Base-by-base conservation (phyloP, 2,888 invertebrate genomes). In the Norana najaformis region DNA sequence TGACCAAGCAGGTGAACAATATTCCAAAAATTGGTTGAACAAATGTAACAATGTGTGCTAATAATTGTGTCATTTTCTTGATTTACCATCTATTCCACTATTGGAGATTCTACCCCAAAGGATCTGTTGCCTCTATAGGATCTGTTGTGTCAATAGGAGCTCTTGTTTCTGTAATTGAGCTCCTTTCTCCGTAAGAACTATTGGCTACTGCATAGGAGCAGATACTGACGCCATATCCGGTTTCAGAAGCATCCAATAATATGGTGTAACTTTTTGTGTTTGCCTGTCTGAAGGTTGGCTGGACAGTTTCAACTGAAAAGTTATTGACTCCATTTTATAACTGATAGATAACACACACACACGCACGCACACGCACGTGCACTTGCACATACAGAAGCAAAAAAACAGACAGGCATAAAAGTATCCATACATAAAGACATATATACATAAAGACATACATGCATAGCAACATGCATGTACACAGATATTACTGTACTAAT, bases 51-150 rank as follows among this genome's bases (percentile, higher is more conserved):
- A n/a, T 47, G 23, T 47, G 47, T 20, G 2, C 23, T 69, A n/a
- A 11, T 69, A n/a, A 69, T n/a, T 69, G n/a, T 69, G 69, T n/a
- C n/a, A n/a, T 69, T 69, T 69, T n/a, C n/a, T 69, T 69, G 8
- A n/a, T n/a, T 5, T 69, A 16, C 69, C 30, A 30, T 69, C 69
- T 69, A n/a, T 13, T 69, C 30, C 69, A 30, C 69, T n/a, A 30
- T n/a, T n/a, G n/a, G 69, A 69, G 69, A 69, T 69, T 69, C n/a
- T n/a, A 69, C 69, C 69, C 69, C 69, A 69, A n/a, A 69, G 69
- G 69, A n/a, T 69, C 69, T 69, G 69, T 69, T 69, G 69, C n/a
- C n/a, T n/a, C n/a, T n/a, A 69, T 69, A 69, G n/a, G 13, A n/a
- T n/a, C 69, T 30, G 69, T 69, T 69, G n/a, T n/a, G n/a, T 69